These are phyloP conservation scores for Limanda limanda DNA, from an alignment of 2,113 vertebrate species.

Conservation along the genomic window DNA sequence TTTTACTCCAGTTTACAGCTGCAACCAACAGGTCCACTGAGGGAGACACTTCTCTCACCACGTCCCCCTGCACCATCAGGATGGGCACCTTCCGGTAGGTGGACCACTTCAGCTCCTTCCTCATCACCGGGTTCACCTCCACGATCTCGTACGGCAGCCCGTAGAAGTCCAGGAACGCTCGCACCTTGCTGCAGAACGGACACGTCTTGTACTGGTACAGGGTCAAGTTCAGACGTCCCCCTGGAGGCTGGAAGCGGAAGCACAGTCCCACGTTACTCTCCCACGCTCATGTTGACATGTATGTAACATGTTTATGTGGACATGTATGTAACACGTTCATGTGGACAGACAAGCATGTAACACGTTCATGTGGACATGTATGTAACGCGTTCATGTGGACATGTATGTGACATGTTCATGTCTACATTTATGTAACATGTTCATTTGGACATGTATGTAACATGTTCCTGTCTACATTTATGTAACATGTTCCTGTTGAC, in stretches of 20 bases:
- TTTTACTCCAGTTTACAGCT: neutral
- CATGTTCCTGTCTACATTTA: too few relatives aligned
- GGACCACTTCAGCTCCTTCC: constrained; percentile 95
- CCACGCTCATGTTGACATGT: too few relatives aligned
- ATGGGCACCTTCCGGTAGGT: constrained; percentile 97
- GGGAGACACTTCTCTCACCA: constrained; percentile 59
- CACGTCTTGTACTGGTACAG: constrained; percentile 99
- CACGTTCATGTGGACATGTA: too few relatives aligned
- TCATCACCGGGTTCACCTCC: constrained; percentile 96
- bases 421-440: too few relatives aligned
- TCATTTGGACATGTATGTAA: too few relatives aligned
- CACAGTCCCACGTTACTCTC: neutral
- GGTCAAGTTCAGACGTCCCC: constrained; percentile 80
- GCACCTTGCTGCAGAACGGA: constrained; percentile 98
- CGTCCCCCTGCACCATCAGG: constrained; percentile 75
- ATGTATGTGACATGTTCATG: too few relatives aligned
- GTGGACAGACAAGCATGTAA: too few relatives aligned
- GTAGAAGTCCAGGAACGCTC: constrained; percentile 94
- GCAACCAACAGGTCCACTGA: neutral
- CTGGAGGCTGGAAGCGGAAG: constrained; percentile 37
- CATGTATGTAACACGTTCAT: too few relatives aligned
- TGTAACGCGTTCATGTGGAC: too few relatives aligned
- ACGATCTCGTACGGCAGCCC: constrained; percentile 91
- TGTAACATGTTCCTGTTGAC: too few relatives aligned
- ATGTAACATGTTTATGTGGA: too few relatives aligned